Percentiles rank a stretch among this genome's conserved stretches.
Conservation (phyloP, 1,140 invertebrate genomes). For the Heliconius nattereri region DNA sequence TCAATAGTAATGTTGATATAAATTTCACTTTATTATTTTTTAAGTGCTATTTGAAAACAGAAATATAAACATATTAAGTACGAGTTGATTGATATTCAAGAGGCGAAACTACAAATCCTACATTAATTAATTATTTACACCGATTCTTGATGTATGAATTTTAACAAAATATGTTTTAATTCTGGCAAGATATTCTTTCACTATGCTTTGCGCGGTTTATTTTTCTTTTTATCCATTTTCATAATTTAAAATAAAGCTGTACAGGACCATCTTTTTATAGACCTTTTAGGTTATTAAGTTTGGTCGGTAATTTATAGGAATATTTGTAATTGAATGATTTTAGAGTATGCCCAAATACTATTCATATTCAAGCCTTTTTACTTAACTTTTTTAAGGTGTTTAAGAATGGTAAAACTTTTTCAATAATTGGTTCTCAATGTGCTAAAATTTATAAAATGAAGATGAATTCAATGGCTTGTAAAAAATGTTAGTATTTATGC, state of each 20-base stretch:
- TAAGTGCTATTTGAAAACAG: no score
- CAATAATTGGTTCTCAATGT: neutral
- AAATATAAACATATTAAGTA: neutral
- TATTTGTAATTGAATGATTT: slow-evolving; percentile 15
- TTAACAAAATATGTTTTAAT: no score
- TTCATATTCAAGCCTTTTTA: neutral
- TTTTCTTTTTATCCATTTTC: neutral
- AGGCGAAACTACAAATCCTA: no score
- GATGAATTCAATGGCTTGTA: no score
- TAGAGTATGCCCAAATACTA: slow-evolving; percentile 18
- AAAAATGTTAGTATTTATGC: neutral
- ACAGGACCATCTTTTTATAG: slow-evolving; percentile 19
- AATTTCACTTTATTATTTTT: neutral
- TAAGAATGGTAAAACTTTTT: neutral
- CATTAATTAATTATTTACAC: no score
- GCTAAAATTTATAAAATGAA: neutral
- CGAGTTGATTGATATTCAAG: neutral
- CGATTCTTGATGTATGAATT: no score
- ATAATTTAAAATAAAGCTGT: neutral
- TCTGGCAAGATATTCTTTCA: no score
- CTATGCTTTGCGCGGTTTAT: no score
- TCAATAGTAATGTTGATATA: neutral
- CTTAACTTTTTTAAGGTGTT: neutral
- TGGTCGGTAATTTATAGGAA: slow-evolving; percentile 17
- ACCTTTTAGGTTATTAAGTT: slow-evolving; percentile 23